phyloP scores from a whole-genome alignment of 2,113 vertebrate genomes.

The Rhea americana region DNA sequence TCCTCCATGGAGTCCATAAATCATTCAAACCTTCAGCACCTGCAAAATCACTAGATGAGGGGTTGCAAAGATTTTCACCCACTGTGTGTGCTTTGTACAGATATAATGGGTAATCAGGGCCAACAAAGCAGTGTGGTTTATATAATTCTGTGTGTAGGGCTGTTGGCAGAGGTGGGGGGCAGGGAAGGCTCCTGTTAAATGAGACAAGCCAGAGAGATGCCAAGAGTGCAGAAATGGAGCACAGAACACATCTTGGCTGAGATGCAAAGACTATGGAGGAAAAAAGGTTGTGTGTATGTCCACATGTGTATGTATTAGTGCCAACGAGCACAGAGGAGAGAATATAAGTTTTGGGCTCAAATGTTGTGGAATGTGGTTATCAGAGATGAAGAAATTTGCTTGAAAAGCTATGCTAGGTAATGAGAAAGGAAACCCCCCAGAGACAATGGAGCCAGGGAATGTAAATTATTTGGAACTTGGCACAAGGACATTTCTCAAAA shows the following conservation, averaged over 20 bases:
- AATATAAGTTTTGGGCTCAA: neutral
- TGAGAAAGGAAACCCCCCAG: constrained; percentile 5
- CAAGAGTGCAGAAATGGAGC: neutral
- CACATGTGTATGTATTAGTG: too few species aligned
- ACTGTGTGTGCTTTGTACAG: neutral
- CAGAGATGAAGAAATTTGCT: constrained; percentile 30
- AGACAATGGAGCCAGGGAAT: neutral
- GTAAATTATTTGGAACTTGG: neutral
- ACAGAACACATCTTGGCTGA: neutral
- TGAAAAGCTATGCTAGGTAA: neutral
- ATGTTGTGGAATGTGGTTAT: neutral
- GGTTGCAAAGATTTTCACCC: neutral
- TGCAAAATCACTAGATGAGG: neutral
- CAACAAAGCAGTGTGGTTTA: neutral
- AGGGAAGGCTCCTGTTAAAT: neutral
- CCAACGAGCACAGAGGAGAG: neutral
- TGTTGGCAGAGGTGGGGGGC: neutral
- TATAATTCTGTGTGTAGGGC: neutral
- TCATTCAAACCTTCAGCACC: neutral
- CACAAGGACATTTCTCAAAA: neutral
- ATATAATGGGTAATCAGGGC: neutral
- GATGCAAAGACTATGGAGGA: neutral
- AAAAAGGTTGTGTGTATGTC: neutral
- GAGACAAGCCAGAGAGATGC: neutral
- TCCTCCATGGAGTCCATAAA: neutral